Conservation (phyloP, 2,113 vertebrate species). For the Rhinopithecus roxellana region DNA sequence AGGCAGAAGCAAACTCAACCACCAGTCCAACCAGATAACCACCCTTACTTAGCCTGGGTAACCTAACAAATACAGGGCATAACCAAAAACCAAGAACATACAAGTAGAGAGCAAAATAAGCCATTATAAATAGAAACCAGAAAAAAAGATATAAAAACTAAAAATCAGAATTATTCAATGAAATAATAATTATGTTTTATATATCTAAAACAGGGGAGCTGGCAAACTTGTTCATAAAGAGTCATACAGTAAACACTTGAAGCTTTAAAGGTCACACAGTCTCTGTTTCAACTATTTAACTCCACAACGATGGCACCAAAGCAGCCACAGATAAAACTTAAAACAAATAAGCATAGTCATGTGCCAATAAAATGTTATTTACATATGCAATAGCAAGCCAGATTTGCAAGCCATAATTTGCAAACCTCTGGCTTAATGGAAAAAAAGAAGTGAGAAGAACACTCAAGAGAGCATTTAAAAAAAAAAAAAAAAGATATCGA, state of each 20-base stretch:
- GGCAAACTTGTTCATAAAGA: background rate
- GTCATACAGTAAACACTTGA: background rate
- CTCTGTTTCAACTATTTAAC: background rate
- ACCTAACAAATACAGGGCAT: background rate
- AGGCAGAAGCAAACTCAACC: background rate
- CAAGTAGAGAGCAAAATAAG: background rate
- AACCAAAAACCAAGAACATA: background rate
- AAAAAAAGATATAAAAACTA: background rate
- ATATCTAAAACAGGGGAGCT: background rate
- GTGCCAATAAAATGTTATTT: background rate
- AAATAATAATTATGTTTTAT: slow-evolving; percentile 22
- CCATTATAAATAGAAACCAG: slow-evolving; percentile 4
- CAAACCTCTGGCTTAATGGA: background rate
- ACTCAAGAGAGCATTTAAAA: background rate
- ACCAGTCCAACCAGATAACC: background rate
- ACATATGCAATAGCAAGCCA: background rate
- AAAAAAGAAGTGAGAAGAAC: background rate
- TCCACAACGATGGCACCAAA: background rate
- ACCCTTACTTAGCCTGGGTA: background rate
- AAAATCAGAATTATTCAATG: background rate
- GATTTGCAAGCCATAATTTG: background rate
- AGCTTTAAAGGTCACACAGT: background rate
- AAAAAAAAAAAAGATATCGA: background rate
- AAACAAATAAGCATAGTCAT: background rate
- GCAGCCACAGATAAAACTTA: background rate